phyloP scores from a whole-genome alignment of 2,888 invertebrate genomes.

The Lasioglossum morio region DNA sequence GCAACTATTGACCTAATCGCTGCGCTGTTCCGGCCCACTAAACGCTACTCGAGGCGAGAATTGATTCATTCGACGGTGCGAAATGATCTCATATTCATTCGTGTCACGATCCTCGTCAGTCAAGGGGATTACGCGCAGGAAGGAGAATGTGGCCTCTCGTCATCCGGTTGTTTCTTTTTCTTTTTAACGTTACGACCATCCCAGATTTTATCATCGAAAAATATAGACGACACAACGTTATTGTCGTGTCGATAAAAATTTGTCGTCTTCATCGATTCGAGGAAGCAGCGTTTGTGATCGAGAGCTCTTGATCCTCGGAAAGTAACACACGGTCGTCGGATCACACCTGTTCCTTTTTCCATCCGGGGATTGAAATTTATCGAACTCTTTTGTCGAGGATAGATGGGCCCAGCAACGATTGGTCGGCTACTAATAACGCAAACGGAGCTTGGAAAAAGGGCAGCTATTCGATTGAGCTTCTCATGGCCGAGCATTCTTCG shows the following conservation, averaged over 20 bases:
- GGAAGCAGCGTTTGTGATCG: neutral
- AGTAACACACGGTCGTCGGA: neutral
- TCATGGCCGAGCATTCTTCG: slow-evolving; percentile 11
- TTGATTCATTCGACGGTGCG: neutral
- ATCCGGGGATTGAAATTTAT: neutral
- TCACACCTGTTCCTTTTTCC: neutral
- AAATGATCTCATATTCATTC: slow-evolving; percentile 45
- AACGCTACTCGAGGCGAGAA: neutral
- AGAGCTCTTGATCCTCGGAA: neutral
- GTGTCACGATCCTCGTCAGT: slow-evolving; percentile 12
- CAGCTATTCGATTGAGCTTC: slow-evolving; percentile 37
- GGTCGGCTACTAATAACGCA: neutral
- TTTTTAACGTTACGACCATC: neutral
- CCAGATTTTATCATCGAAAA: slow-evolving; percentile 20
- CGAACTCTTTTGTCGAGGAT: neutral
- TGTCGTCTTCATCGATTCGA: neutral
- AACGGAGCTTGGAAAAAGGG: slow-evolving; percentile 11
- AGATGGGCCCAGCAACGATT: neutral
- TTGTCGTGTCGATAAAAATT: slow-evolving; percentile 13
- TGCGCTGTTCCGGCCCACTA: slow-evolving; percentile 1
- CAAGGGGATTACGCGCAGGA: slow-evolving; percentile 31
- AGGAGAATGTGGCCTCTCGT: slow-evolving; percentile 30
- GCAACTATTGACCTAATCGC: neutral
- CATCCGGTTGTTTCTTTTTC: neutral
- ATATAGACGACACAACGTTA: slow-evolving; percentile 33